Evolutionary conservation across 1,140 invertebrate genomes (phyloP), one percentile per base, ranked within the genome.

Genomic region (Apis mellifera): DNA sequence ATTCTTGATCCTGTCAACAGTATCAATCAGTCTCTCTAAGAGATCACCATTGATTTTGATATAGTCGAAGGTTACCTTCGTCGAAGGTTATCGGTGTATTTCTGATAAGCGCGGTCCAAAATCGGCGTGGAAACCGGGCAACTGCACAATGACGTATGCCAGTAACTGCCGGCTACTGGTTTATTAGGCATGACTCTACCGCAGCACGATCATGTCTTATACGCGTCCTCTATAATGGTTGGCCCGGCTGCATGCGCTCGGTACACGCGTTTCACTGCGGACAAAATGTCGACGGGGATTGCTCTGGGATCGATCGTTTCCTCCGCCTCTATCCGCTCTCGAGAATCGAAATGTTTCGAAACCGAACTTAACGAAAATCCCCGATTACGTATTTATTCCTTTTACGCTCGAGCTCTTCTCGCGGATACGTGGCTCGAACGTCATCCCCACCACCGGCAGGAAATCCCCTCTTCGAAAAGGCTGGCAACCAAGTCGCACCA

Each of bases 161-260:
- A 12, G 66, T 62, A 79, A 82, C 85, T 75, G 86, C n/a, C 62
- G 78, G 85, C 86, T 78, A 79, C 85, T 88, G 82, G 85, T 88
- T 88, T 88, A 88, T 88, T 85, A 87, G 83, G 83, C 86, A 85
- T 78, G 86, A 85, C 79, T 68, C 78, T 83, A 83, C 77, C 79
- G 86, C 79, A 76, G 86, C 83, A 88, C 85, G 86, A 85, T 88
- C 85, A 76, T 88, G 85, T 87, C 86, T 88, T 85, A 88, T 83
- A 74, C 78, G 79, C 60, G 79, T 70, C 79, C 65, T 48, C 55
- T 66, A 19, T 88, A 88, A 88, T 88, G 86, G 83, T 59, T 54
- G 57, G 50, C 8, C 19, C 32, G n/a, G 19, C 7, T 48, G 55
- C 32, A 50, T 83, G 57, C 65, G 73, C 57, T 54, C 55, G 23